A percentile compares a stretch with the other conserved stretches of the same genome.
These are phyloP conservation scores for Baryphthengus martii DNA, from an alignment of 2,113 vertebrate species.

Conservation along the genomic window DNA sequence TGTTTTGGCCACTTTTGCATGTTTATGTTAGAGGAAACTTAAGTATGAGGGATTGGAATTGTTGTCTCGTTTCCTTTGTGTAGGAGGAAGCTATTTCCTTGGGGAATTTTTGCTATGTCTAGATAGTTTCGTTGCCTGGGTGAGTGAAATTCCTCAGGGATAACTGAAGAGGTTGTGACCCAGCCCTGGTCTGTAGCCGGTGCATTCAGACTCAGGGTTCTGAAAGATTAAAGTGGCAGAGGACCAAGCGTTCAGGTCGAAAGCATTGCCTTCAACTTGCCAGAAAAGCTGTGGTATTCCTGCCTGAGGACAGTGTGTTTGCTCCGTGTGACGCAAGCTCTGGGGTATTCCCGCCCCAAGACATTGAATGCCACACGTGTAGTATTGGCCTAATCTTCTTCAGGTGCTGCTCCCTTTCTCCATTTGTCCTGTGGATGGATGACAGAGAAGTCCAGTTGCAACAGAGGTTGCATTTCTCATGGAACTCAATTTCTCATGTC, in stretches of 20 bases:
- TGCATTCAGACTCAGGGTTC: neutral
- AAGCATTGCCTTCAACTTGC: neutral
- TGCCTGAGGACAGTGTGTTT: neutral
- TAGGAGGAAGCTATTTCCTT: neutral
- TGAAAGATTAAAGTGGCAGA: conserved; percentile 34
- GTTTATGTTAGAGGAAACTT: conserved; percentile 46
- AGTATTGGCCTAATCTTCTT: neutral
- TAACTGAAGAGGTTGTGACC: conserved; percentile 14
- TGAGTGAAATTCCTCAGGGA: conserved; percentile 51
- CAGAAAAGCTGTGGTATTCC: neutral
- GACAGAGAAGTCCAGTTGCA: neutral
- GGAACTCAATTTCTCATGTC: neutral
- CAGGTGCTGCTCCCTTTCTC: neutral
- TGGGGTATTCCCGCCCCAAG: neutral
- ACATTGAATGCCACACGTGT: neutral
- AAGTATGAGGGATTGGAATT: conserved; percentile 48
- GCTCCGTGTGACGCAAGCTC: neutral
- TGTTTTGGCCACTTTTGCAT: neutral
- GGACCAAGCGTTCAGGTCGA: neutral
- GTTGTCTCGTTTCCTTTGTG: conserved; percentile 48
- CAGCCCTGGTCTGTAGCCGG: neutral
- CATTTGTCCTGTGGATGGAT: rapidly evolving
- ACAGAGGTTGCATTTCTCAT: neutral
- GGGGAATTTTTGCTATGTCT: conserved; percentile 51
- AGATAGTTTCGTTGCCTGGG: conserved; percentile 28